Evolutionary conservation across 2,888 invertebrate species (phyloP).

Genomic region (Conchocele bisecta): DNA sequence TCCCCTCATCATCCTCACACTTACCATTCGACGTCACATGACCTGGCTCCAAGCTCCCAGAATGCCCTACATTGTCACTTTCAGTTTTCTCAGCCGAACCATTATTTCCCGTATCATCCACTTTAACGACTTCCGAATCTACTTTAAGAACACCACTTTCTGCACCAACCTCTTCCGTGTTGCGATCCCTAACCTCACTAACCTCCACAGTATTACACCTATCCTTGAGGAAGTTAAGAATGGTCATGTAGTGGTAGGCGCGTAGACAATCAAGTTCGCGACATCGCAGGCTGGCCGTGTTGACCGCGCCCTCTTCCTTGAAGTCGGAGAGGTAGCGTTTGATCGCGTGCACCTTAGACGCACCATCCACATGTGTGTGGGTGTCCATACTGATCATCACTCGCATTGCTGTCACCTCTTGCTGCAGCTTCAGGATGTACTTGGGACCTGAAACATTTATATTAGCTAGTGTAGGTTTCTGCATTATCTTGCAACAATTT

Average conservation of each 20-base stretch:
- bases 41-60: neutral
- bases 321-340: conserved; percentile 73
- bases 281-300: conserved; percentile 69
- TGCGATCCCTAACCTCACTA: neutral
- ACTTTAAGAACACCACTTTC: neutral
- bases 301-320: conserved; percentile 71
- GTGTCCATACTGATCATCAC: conserved; percentile 76
- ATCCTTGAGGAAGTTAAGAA: conserved; percentile 66
- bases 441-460: conserved; percentile 78
- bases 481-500: no score
- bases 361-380: conserved; percentile 68
- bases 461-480: no score
- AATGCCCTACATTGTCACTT: neutral
- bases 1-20: neutral
- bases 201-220: conserved; percentile 38
- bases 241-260: conserved; percentile 74
- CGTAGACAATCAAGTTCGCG: conserved; percentile 76
- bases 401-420: conserved; percentile 77
- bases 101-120: no score
- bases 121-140: conserved; percentile 6
- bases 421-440: conserved; percentile 76
- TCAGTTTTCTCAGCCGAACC: neutral
- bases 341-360: conserved; percentile 70
- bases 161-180: conserved; percentile 13
- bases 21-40: neutral